Conservation (phyloP, 2,797 vertebrate species). For the Halcyon leucocephala region DNA sequence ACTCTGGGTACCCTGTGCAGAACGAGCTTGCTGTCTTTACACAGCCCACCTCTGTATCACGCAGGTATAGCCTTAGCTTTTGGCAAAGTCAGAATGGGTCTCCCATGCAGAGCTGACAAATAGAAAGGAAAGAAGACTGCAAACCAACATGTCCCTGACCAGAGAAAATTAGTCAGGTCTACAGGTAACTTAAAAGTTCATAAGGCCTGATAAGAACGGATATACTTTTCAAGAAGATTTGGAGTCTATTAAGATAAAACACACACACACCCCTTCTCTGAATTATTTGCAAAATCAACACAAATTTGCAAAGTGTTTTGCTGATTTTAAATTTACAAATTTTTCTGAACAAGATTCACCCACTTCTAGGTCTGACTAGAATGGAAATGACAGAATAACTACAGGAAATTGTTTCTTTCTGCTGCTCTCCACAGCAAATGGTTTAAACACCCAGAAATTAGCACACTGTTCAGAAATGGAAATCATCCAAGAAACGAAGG, state of each 20-base stretch:
- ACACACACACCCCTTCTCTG: background rate
- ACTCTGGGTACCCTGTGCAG: background rate
- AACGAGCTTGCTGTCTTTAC: background rate
- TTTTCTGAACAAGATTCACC: background rate
- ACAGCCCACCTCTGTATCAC: rapidly evolving
- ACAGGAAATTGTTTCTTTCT: constrained; percentile 42
- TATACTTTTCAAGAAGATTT: background rate
- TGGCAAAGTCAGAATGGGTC: background rate
- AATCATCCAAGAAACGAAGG: background rate
- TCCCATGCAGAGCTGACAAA: background rate
- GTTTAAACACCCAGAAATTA: background rate
- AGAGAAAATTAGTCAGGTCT: background rate
- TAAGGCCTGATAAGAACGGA: background rate
- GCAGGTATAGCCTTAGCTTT: background rate
- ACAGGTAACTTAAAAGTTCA: background rate
- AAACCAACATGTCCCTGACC: background rate
- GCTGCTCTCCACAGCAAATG: background rate
- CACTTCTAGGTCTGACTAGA: background rate
- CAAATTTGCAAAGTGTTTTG: background rate
- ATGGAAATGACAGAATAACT: background rate
- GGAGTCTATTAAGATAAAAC: background rate
- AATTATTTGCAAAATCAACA: background rate
- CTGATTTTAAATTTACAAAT: background rate
- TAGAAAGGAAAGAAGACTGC: background rate
- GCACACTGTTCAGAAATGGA: constrained; percentile 5